Conservation (phyloP, 2,888 invertebrate genomes). For the Coelogynopora nodosa region DNA sequence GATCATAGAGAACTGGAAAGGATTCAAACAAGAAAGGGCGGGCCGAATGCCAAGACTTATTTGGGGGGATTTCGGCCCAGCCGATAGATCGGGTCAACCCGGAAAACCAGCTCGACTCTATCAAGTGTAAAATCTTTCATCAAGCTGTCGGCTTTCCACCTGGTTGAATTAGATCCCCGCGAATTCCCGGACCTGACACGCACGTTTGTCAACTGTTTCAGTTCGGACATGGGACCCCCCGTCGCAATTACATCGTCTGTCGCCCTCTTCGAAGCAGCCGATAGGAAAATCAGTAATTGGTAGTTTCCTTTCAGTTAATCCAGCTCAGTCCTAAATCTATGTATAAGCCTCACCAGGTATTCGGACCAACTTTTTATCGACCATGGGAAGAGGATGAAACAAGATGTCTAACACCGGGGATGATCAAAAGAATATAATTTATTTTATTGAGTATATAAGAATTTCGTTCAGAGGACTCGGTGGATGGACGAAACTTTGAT, state of each 20-base stretch:
- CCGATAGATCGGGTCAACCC: background rate
- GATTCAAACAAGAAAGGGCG: background rate
- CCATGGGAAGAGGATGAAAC: background rate
- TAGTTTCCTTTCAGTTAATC: slow-evolving; percentile 31
- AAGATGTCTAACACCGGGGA: background rate
- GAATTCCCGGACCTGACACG: background rate
- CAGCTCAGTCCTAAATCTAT: background rate
- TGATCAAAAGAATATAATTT: background rate
- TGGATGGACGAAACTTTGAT: background rate
- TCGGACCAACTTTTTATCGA: background rate
- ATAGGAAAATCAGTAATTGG: slow-evolving; percentile 6
- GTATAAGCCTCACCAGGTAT: background rate
- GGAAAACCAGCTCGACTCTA: background rate
- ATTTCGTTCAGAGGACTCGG: background rate
- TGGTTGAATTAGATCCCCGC: background rate
- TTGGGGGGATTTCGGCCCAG: background rate
- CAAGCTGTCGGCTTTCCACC: slow-evolving; percentile 7
- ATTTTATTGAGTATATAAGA: background rate
- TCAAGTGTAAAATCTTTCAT: slow-evolving; percentile 23
- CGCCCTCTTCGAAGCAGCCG: background rate
- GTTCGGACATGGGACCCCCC: background rate
- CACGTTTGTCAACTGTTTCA: background rate
- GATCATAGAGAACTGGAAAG: background rate
- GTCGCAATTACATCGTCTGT: slow-evolving; percentile 20
- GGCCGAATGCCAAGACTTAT: slow-evolving; percentile 6